Conservation (phyloP, 2,113 vertebrate species). For the Silurus glanis region DNA sequence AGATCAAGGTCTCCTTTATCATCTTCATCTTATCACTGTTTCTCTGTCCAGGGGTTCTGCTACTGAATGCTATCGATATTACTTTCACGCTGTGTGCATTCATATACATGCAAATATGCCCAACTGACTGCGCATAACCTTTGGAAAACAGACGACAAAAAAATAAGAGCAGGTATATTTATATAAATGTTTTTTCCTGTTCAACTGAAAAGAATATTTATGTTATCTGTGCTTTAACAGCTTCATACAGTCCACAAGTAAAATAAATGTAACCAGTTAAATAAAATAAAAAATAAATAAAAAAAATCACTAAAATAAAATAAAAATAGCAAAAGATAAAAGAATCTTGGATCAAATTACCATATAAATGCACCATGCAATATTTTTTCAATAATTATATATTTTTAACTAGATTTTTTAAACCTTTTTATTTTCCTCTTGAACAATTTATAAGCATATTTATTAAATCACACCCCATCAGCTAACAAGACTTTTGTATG, state of each 20-base stretch:
- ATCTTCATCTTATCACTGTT: conserved; percentile 24
- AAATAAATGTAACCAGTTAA: too few relatives aligned
- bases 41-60: conserved; percentile 11
- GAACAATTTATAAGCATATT: neutral
- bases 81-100: conserved; percentile 14
- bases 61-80: conserved; percentile 34
- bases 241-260: neutral
- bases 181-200: neutral
- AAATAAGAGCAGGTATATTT: neutral
- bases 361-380: neutral
- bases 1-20: conserved; percentile 9
- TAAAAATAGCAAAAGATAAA: too few relatives aligned
- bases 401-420: neutral
- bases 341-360: neutral
- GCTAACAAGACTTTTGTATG: neutral
- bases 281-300: neutral
- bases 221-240: neutral
- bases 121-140: conserved; percentile 3
- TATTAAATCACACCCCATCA: neutral
- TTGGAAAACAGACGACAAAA: neutral
- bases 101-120: conserved; percentile 28
- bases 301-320: too few relatives aligned
- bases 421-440: neutral
- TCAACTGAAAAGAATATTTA: neutral
- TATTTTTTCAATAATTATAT: neutral